Evolutionary conservation across 2,113 vertebrate species (phyloP), one percentile per base, ranked within the genome.

Genomic region (Dasypus novemcinctus): DNA sequence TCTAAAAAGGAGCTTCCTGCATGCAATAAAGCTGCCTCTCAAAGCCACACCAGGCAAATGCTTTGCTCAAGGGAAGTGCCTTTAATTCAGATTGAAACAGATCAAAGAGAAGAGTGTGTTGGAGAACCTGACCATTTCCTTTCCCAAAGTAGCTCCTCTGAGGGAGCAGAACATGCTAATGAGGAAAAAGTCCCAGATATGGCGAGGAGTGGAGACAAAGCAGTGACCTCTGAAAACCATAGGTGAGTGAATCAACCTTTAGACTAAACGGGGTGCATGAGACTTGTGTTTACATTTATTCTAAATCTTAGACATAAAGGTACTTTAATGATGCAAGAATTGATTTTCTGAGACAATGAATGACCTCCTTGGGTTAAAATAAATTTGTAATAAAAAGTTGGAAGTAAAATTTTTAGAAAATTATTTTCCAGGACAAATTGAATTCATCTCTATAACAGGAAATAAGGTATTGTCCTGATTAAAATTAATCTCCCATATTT

Each of bases 51-150:
- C 88, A 57, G 92, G 94, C 46, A 25, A 93, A 87, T 90, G 25
- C 97, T 95, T 57, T 97, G 98, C 66, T 98, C 98, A 11, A 99
- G 99, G 98, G 99, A 99, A 94, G 99, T 99, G 79, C 99, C 99
- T 93, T 98, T 99, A 95, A 99, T 99, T 98, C 99, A 99, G 92
- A 99, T 99, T 93, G 99, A 99, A 98, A 97, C 97, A 2, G 99
- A 99, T 97, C 99, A 99, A 94, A 99, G 97, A 97, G 99, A 99
- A 88, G 99, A 99, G 46, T 36, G 52, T 61, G 93, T 84, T 66
- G 96, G 95, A 93, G 97, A 98, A 54, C 71, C 78, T 0, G 97
- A 98, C 46, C 93, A 91, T 33, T 88, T 95, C 57, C 63, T 71
- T 66, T 54, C 93, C 23, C 2, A 41, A 85, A 79, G 6, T 29